Conservation (phyloP, 2,888 invertebrate species). For the Luperina testacea region DNA sequence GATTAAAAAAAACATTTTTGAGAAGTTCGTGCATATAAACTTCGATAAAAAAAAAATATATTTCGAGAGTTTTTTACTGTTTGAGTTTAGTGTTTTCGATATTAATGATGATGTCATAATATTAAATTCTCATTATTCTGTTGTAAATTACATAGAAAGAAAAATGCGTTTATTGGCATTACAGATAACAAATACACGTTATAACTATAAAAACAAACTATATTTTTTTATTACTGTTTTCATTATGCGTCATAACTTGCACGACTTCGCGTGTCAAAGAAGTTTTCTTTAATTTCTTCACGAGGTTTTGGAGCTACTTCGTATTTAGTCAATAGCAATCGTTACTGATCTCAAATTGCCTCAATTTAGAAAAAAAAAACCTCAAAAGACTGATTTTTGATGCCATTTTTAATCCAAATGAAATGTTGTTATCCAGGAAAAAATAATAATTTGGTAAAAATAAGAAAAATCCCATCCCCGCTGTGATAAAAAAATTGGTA, state of each 20-base stretch:
- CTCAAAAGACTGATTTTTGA: slow-evolving; percentile 71
- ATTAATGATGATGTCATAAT: not conserved
- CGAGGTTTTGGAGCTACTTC: slow-evolving; percentile 8
- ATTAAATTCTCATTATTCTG: not conserved
- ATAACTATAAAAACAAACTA: not conserved
- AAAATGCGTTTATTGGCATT: not conserved
- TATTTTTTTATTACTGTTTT: not conserved
- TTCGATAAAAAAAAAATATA: too few relatives aligned
- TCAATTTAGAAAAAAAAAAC: slow-evolving; percentile 57
- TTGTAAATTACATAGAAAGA: not conserved
- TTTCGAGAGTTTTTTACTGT: too few relatives aligned
- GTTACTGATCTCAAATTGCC: slow-evolving; percentile 69
- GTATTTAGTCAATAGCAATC: slow-evolving; percentile 59
- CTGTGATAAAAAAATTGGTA: slow-evolving; percentile 52
- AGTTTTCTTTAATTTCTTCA: slow-evolving; percentile 28
- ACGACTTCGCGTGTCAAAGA: not conserved
- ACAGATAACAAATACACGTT: not conserved
- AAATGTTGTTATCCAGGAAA: slow-evolving; percentile 52
- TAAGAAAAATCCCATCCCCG: slow-evolving; percentile 44
- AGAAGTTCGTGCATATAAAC: not conserved
- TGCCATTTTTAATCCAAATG: slow-evolving; percentile 66
- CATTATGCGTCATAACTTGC: not conserved
- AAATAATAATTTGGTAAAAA: slow-evolving; percentile 58
- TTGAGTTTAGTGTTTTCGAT: not conserved
- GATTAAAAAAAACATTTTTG: not conserved